Conservation (phyloP, 2,888 invertebrate species). For the Xestia ashworthii region DNA sequence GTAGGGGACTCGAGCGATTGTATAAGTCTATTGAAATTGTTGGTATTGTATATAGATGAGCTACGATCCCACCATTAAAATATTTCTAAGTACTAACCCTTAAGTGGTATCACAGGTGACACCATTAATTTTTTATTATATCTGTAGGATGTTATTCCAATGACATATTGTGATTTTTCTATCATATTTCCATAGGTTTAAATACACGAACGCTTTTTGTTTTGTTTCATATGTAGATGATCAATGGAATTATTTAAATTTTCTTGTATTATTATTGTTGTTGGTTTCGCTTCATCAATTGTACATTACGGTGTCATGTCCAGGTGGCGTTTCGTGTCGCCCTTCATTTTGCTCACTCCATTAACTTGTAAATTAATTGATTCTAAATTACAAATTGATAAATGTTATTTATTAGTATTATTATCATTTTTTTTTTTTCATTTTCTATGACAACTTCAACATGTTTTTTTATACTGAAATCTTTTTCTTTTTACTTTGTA, state of each 20-base stretch:
- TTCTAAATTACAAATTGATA: conserved; percentile 68
- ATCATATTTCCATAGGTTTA: conserved; percentile 86
- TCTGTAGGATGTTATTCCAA: conserved; percentile 87
- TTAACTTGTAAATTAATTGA: conserved; percentile 68
- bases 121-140: conserved; percentile 82
- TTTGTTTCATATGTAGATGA: conserved; percentile 77
- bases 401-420: conserved; percentile 69
- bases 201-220: conserved; percentile 80
- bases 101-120: conserved; percentile 86
- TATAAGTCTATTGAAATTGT: conserved; percentile 88
- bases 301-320: conserved; percentile 75
- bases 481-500: conserved; percentile 71
- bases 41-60: conserved; percentile 90
- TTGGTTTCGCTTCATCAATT: conserved; percentile 80
- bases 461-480: conserved; percentile 54
- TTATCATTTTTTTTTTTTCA: conserved; percentile 65
- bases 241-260: conserved; percentile 79
- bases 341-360: conserved; percentile 81
- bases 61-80: conserved; percentile 90
- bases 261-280: conserved; percentile 78
- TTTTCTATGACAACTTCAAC: conserved; percentile 66
- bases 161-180: conserved; percentile 88
- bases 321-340: conserved; percentile 71
- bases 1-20: conserved; percentile 89
- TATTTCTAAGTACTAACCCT: conserved; percentile 89